phyloP scores from a whole-genome alignment of 2,113 vertebrate genomes.

The Cynoglossus semilaevis region DNA sequence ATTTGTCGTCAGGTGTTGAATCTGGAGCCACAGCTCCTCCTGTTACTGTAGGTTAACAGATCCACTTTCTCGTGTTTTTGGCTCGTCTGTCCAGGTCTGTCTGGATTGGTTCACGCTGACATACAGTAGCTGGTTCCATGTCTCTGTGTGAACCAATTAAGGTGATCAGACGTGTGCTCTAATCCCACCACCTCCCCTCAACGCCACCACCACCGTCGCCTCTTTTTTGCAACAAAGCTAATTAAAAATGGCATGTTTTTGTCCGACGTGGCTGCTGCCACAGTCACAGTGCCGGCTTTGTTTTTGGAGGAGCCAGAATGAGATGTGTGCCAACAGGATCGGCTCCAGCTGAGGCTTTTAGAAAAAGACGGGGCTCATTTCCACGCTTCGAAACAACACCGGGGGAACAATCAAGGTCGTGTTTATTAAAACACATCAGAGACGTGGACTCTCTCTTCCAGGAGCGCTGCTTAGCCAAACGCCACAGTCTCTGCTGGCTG shows the following conservation, averaged over 20 bases:
- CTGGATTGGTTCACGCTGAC: background rate
- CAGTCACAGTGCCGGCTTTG: conserved; percentile 63
- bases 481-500: conserved; percentile 28
- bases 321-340: conserved; percentile 65
- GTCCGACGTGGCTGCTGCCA: conserved; percentile 45
- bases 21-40: no score
- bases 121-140: background rate
- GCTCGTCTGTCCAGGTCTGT: no score
- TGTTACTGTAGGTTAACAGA: no score
- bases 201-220: conserved; percentile 1
- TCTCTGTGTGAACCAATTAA: conserved; percentile 33
- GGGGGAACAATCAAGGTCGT: conserved; percentile 66
- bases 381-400: conserved; percentile 63
- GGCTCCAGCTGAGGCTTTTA: conserved; percentile 61
- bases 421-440: conserved; percentile 71
- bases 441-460: conserved; percentile 55
- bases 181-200: background rate
- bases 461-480: conserved; percentile 48
- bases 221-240: conserved; percentile 60
- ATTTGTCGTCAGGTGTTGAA: no score
- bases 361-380: conserved; percentile 67
- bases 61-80: no score
- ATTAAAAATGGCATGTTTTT: conserved; percentile 65
- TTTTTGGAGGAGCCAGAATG: conserved; percentile 35
- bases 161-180: conserved; percentile 20